Conservation (phyloP, 30 jellyfish, hydroid and myxozoan species). For the Pseudorhiza aurosa region DNA sequence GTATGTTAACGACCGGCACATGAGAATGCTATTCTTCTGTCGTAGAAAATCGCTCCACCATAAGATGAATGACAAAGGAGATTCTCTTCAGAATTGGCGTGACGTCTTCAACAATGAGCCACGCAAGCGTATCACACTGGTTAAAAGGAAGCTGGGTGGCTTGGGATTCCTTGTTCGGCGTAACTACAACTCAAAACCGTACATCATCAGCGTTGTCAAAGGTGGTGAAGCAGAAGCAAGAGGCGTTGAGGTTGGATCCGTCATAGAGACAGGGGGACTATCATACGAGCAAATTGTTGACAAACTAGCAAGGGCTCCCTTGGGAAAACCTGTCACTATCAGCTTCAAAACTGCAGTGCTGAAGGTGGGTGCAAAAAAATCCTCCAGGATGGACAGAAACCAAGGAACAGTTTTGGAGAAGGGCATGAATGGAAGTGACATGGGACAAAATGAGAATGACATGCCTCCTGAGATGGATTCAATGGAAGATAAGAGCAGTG, state of each 20-base stretch:
- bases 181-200: conserved; percentile 15
- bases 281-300: conserved; percentile 42
- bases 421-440: neutral
- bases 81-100: too few relatives aligned
- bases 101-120: too few relatives aligned
- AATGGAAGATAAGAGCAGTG: neutral
- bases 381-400: neutral
- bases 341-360: conserved; percentile 16
- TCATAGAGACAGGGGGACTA: conserved; percentile 42
- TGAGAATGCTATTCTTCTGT: too few relatives aligned
- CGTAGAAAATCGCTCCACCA: too few relatives aligned
- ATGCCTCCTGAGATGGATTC: neutral
- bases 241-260: conserved; percentile 71
- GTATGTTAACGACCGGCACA: too few relatives aligned
- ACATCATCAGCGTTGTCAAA: conserved; percentile 38
- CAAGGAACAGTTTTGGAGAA: neutral
- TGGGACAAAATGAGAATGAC: neutral
- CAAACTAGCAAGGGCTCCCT: conserved; percentile 52
- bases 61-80: neutral
- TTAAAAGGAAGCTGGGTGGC: conserved; percentile 79
- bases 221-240: conserved; percentile 82
- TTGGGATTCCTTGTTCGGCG: conserved; percentile 64
- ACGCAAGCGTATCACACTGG: conserved; percentile 43
- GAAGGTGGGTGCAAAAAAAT: neutral
- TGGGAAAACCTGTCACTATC: conserved; percentile 46